These are phyloP conservation scores for Capromys pilorides DNA, from an alignment of 2,797 vertebrate genomes.

Conservation along the genomic window DNA sequence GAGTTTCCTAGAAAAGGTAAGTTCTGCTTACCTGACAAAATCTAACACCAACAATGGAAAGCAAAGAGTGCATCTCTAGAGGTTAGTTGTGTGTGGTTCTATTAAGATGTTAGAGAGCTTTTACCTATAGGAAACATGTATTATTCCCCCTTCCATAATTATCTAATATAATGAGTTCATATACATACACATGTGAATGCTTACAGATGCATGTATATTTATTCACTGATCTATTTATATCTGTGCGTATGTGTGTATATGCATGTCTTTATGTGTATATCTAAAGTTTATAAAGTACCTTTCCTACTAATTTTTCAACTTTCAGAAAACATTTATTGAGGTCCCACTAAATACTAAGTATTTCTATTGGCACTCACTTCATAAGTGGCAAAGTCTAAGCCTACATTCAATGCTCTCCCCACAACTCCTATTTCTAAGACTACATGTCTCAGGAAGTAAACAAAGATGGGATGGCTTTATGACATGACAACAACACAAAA, in stretches of 20 bases:
- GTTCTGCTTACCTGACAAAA: constrained; percentile 26
- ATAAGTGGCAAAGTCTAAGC: background rate
- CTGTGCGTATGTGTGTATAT: background rate
- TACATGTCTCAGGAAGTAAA: background rate
- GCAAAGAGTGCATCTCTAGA: background rate
- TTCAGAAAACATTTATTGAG: background rate
- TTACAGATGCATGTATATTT: background rate
- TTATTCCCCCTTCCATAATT: background rate
- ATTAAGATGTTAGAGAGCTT: background rate
- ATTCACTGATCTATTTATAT: too few relatives aligned
- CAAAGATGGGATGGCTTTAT: background rate
- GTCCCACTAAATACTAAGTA: background rate
- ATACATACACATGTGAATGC: background rate
- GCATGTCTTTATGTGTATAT: background rate
- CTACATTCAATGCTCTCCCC: background rate
- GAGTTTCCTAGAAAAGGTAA: background rate
- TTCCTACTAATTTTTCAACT: background rate
- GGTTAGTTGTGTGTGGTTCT: background rate
- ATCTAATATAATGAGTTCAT: background rate
- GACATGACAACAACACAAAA: background rate
- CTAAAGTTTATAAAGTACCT: background rate
- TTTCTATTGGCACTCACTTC: background rate
- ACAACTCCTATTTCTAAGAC: background rate
- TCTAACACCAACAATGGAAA: background rate
- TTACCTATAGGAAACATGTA: background rate